Base-by-base conservation (phyloP, 2,888 invertebrate species). In the Nematopogon swammerdamellus region DNA sequence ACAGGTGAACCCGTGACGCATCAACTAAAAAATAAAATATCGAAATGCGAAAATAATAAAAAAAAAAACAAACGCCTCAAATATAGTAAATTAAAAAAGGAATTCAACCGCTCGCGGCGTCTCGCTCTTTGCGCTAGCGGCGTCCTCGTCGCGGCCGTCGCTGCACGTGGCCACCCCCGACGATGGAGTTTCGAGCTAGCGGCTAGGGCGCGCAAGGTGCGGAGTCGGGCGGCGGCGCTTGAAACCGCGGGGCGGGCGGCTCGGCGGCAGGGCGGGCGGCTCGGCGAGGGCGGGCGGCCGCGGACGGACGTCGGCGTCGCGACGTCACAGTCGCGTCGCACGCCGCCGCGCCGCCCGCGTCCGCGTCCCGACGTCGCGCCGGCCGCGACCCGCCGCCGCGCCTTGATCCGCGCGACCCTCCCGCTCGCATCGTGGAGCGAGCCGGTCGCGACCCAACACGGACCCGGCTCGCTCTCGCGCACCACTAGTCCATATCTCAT, bases 1-100 rank as follows among this genome's bases (percentile, higher is more conserved):
- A 77, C 77, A 76, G 77, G 77, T 77, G 77, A 75, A 70, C 65
- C 69, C 68, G 70, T 67, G 65, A 70, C 71, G 73, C 75, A 77
- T 77, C 77, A 79, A 77, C 79, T 79, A 77, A 77, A 79, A 79
- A 79, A 79, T 77, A 79, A 79, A 79, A 77, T 77, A 77, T 79
- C 74, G 74, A 76, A 77, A 76, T 76, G 76, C 74, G 75, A 77
- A 76, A 79, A 77, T 79, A 77, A 79, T 75, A 77, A 77, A 52
- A 77, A 77, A 77, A 73, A 52, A 77, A 77, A 77, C n/a, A n/a
- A n/a, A n/a, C n/a, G 73, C 68, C 63, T 65, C 65, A 68, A 73
- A 76, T 75, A 76, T 77, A 77, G 75, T 77, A 75, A 77, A 76
- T 76, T 75, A 69, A 79, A 79, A 79, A 79, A 77, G 73, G 75